phyloP scores from a whole-genome alignment of 2,113 vertebrate genomes.

The mouse (Mus musculus) region DNA sequence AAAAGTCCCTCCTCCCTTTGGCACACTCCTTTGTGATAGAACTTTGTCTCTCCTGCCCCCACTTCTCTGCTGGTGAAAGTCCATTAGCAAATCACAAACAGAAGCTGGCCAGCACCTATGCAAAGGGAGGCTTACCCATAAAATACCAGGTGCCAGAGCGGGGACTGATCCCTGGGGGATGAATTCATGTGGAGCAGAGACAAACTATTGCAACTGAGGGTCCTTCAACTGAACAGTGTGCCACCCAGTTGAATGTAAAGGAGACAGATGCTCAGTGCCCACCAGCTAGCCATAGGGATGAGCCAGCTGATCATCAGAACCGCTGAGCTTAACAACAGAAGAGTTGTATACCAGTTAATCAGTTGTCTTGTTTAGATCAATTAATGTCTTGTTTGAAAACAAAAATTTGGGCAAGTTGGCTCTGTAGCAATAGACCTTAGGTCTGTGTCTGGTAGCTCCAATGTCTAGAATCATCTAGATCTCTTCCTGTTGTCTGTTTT shows the following conservation, averaged over 20 bases:
- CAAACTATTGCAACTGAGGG: not conserved
- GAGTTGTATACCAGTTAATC: no score
- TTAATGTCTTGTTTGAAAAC: not conserved
- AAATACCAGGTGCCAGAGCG: no score
- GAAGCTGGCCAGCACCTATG: not conserved
- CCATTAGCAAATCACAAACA: not conserved
- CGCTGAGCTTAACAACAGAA: not conserved
- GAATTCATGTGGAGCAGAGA: not conserved
- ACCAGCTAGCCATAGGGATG: not conserved
- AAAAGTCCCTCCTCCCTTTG: no score
- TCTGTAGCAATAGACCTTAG: not conserved
- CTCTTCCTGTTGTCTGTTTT: not conserved
- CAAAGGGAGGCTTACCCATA: no score
- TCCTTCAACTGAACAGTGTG: not conserved
- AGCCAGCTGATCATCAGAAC: not conserved
- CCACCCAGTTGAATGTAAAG: not conserved
- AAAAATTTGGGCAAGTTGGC: not conserved
- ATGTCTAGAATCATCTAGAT: not conserved
- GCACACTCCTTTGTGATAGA: not conserved
- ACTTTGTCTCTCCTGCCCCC: not conserved
- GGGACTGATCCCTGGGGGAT: not conserved
- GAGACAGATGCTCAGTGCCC: no score
- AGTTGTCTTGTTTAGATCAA: not conserved
- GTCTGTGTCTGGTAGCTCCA: not conserved
- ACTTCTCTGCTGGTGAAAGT: not conserved